Conservation (phyloP, 2,888 invertebrate genomes). For the Leucania comma region DNA sequence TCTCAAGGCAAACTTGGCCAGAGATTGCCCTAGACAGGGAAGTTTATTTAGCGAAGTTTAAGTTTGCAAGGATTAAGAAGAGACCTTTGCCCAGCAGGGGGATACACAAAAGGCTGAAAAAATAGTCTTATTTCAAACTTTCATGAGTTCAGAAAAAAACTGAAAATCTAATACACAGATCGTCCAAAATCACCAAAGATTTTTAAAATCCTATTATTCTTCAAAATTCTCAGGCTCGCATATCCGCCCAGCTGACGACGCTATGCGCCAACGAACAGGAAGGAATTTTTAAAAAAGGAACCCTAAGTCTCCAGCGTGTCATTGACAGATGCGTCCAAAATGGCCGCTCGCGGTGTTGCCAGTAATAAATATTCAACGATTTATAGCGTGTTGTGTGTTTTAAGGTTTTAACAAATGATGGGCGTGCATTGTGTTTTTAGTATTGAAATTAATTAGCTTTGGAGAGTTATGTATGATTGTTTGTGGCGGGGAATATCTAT, state of each 20-base stretch:
- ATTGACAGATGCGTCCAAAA: constrained; percentile 76
- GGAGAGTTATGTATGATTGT: constrained; percentile 23
- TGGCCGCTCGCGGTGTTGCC: constrained; percentile 68
- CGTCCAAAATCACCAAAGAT: constrained; percentile 24
- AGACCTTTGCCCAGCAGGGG: too few relatives aligned
- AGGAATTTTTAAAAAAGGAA: constrained; percentile 73
- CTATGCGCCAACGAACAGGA: constrained; percentile 64
- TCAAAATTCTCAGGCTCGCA: constrained; percentile 31
- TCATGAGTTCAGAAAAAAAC: not conserved
- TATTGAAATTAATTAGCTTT: constrained; percentile 54
- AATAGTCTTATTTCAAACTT: constrained; percentile 1
- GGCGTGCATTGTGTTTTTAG: constrained; percentile 51
- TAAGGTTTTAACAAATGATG: constrained; percentile 59
- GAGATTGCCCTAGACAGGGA: too few relatives aligned
- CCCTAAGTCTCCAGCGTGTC: constrained; percentile 71
- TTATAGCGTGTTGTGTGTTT: constrained; percentile 60
- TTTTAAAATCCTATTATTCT: constrained; percentile 33
- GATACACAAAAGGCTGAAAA: too few relatives aligned
- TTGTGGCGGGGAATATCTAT: constrained; percentile 1
- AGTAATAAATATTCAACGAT: constrained; percentile 67
- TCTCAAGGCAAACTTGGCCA: too few relatives aligned
- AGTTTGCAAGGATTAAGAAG: too few relatives aligned
- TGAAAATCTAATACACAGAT: constrained; percentile 13
- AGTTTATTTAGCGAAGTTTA: too few relatives aligned
- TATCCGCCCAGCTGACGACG: constrained; percentile 55